Conservation (phyloP, 2,888 invertebrate species). For the Parasteatoda lunata region DNA sequence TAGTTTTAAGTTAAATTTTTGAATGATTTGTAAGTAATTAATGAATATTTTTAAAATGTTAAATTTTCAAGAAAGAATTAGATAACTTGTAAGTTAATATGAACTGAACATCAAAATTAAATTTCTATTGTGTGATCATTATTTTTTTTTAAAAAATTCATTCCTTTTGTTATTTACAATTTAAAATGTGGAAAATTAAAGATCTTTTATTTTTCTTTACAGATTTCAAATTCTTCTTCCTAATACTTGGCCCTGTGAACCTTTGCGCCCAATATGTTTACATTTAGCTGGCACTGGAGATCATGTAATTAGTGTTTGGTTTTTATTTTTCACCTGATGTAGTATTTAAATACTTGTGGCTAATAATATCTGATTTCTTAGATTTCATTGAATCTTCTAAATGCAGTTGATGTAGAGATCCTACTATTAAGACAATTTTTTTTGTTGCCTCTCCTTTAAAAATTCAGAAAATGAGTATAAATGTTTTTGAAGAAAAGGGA, state of each 20-base stretch:
- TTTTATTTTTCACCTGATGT: too few species aligned
- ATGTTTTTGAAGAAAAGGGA: too few species aligned
- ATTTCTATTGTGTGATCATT: neutral
- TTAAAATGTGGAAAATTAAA: neutral
- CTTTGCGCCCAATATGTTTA: slow-evolving; percentile 88
- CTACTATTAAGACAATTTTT: too few species aligned
- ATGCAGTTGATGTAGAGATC: too few species aligned
- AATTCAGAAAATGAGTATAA: too few species aligned
- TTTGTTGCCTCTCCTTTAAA: too few species aligned
- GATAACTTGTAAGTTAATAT: too few species aligned
- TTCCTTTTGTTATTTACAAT: neutral
- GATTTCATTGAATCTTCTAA: neutral
- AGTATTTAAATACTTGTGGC: too few species aligned
- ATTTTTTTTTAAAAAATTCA: neutral
- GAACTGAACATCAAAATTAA: neutral
- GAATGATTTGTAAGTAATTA: too few species aligned
- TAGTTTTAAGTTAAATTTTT: too few species aligned
- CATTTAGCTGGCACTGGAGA: slow-evolving; percentile 99
- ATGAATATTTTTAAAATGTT: neutral
- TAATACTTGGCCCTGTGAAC: slow-evolving; percentile 81
- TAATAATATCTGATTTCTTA: neutral
- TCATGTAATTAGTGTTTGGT: slow-evolving; percentile 81
- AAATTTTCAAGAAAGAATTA: neutral
- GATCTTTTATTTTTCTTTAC: slow-evolving; percentile 10
- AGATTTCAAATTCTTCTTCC: slow-evolving; percentile 83